Evolutionary conservation across 2,888 invertebrate genomes (phyloP), one percentile per base, ranked within the genome.

Genomic region (Epirrhoe tristata): DNA sequence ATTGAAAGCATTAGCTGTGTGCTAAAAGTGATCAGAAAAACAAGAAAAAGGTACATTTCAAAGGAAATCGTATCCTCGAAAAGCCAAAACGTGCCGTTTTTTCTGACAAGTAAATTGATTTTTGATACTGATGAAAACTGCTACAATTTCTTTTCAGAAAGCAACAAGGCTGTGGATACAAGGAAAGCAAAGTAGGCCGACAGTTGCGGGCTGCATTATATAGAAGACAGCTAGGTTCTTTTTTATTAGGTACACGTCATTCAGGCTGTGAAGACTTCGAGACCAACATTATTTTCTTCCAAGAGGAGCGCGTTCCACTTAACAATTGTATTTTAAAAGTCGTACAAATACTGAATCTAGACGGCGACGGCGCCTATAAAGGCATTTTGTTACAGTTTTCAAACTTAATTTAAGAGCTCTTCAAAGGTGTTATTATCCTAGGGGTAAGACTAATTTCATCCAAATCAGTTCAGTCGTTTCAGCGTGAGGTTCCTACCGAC

Each of bases 241-340:
- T 17, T 56, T 31, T 48, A 57, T 24, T 51, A n/a, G n/a, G n/a
- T n/a, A 36, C 17, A 36, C 51, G 51, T 51, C 58, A 51, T 51
- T 58, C 51, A 50, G 10, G 34, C 56, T 16, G 17, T 16, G 12
- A 34, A 50, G 46, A 32, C 17, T 1, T 31, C 36, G 36, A n/a
- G 16, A 57, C 46, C 39, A 12, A 43, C 39, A 12, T n/a, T 43
- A 43, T 43, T 43, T 43, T 12, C 5, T 43, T 43, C 39, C 34
- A 7, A 43, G 39, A 12, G 12, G 12, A 43, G 3, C 39, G 12
- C 39, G 39, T 12, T 43, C 39, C 39, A 43, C 39, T 43, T 43
- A 39, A 10, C 36, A 39, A 39, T 43, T 43, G 39, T 43, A 58
- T 58, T n/a, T 36, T 5, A 16, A 48, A 32, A 31, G 12, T 36